Percentiles rank a stretch among this genome's conserved stretches.
These are phyloP conservation scores for Sinelater perroti DNA, from an alignment of 2,888 invertebrate species.

Conservation along the genomic window DNA sequence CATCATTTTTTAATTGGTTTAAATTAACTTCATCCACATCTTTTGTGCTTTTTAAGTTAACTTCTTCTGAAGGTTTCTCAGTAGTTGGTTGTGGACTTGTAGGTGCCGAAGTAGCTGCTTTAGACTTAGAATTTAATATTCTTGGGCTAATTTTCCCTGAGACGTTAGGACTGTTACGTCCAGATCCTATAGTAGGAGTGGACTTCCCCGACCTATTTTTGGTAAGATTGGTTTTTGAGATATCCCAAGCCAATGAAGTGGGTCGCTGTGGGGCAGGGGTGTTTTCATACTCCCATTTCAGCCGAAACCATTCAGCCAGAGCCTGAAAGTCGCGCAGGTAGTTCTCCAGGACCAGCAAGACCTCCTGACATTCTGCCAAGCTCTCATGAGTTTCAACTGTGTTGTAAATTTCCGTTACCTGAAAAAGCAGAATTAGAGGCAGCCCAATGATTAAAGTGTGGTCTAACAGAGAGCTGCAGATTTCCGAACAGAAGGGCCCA, in stretches of 20 bases:
- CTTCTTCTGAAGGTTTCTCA: slow-evolving; percentile 13
- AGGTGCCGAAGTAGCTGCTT: slow-evolving; percentile 51
- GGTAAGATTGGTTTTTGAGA: slow-evolving; percentile 79
- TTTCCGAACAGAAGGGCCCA: slow-evolving; percentile 97
- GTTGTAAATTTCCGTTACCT: slow-evolving; percentile 92
- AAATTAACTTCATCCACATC: not conserved
- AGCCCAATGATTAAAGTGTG: not conserved
- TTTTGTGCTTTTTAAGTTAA: not conserved
- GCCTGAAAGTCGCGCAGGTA: slow-evolving; percentile 94
- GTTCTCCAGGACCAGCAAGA: slow-evolving; percentile 91
- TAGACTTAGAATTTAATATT: slow-evolving; percentile 60
- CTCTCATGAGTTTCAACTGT: slow-evolving; percentile 96
- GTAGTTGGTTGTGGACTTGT: slow-evolving; percentile 59
- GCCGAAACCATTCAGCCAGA: slow-evolving; percentile 90
- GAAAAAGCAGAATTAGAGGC: slow-evolving; percentile 39
- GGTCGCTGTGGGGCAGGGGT: slow-evolving; percentile 86
- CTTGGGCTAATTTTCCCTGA: slow-evolving; percentile 71
- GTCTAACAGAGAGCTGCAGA: slow-evolving; percentile 81
- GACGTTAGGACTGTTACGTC: slow-evolving; percentile 68
- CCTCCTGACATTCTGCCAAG: slow-evolving; percentile 94
- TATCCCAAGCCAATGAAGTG: slow-evolving; percentile 94
- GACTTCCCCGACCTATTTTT: slow-evolving; percentile 60
- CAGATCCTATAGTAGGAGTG: slow-evolving; percentile 63
- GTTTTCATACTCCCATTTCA: slow-evolving; percentile 94
- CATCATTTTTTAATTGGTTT: not conserved